These are phyloP conservation scores for Tauraco erythrolophus DNA, from an alignment of 2,113 vertebrate genomes.

Conservation along the genomic window DNA sequence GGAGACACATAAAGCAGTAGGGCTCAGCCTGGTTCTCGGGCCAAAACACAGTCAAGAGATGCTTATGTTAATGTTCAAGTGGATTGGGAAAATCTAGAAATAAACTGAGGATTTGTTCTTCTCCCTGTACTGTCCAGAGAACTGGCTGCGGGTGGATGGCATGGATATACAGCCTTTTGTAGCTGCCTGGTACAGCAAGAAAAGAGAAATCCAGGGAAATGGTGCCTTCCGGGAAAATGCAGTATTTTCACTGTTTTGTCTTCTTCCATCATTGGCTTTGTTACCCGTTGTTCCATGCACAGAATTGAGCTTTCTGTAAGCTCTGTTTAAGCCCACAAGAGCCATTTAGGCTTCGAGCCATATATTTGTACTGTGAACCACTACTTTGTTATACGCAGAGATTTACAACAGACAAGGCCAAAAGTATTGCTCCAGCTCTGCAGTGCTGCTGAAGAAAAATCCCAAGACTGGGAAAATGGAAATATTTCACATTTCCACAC, in stretches of 20 bases:
- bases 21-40: not conserved
- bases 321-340: not conserved
- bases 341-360: not conserved
- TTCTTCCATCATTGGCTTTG: not conserved
- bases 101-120: not conserved
- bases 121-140: not conserved
- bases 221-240: not conserved
- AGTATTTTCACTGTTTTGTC: not conserved
- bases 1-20: not conserved
- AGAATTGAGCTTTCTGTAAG: not conserved
- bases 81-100: not conserved
- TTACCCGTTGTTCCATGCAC: not conserved
- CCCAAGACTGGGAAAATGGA: fast-evolving
- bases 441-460: not conserved
- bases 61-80: not conserved
- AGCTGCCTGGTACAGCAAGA: not conserved
- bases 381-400: not conserved
- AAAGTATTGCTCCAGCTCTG: not conserved
- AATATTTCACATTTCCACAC: not conserved
- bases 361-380: not conserved
- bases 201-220: not conserved
- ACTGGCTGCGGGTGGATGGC: not conserved
- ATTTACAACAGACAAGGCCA: not conserved
- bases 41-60: not conserved
- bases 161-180: not conserved